These are phyloP conservation scores for Hucho hucho DNA, from an alignment of 2,113 vertebrate species.

Conservation along the genomic window DNA sequence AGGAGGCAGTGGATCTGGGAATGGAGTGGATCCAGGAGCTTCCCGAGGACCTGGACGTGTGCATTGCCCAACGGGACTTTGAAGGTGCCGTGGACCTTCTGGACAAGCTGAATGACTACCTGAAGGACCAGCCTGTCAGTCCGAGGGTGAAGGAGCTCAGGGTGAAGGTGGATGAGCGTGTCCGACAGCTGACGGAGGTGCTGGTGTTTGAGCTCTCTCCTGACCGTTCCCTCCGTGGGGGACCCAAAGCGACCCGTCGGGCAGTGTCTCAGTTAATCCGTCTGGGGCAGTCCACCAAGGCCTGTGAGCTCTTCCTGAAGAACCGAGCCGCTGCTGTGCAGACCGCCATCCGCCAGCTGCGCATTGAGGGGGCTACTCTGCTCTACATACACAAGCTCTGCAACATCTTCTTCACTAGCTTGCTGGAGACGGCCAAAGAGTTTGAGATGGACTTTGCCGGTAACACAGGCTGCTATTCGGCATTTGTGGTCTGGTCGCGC, in stretches of 20 bases:
- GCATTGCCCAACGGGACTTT: conserved; percentile 96
- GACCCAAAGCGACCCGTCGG: conserved; percentile 88
- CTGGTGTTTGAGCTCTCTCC: conserved; percentile 96
- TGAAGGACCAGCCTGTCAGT: conserved; percentile 82
- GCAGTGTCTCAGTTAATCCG: conserved; percentile 95
- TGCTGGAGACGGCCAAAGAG: conserved; percentile 92
- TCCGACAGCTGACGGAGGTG: conserved; percentile 92
- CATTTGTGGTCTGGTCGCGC: conserved; percentile 94
- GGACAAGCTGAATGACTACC: conserved; percentile 89
- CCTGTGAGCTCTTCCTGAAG: conserved; percentile 92
- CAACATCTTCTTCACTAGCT: conserved; percentile 96
- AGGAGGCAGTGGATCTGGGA: conserved; percentile 83
- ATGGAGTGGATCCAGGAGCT: conserved; percentile 97
- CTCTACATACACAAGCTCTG: conserved; percentile 98
- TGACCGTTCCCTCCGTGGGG: conserved; percentile 87
- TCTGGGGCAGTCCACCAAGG: conserved; percentile 74
- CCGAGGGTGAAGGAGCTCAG: conserved; percentile 85
- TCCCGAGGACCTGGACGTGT: conserved; percentile 94
- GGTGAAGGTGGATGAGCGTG: conserved; percentile 84
- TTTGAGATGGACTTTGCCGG: conserved; percentile 94
- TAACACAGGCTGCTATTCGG: conserved; percentile 92
- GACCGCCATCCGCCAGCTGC: conserved; percentile 93
- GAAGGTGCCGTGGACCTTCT: conserved; percentile 95
- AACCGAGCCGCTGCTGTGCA: conserved; percentile 91
- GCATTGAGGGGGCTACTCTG: conserved; percentile 94